phyloP scores from a whole-genome alignment of 2,113 vertebrate genomes.

The Gasterosteus nipponicus region DNA sequence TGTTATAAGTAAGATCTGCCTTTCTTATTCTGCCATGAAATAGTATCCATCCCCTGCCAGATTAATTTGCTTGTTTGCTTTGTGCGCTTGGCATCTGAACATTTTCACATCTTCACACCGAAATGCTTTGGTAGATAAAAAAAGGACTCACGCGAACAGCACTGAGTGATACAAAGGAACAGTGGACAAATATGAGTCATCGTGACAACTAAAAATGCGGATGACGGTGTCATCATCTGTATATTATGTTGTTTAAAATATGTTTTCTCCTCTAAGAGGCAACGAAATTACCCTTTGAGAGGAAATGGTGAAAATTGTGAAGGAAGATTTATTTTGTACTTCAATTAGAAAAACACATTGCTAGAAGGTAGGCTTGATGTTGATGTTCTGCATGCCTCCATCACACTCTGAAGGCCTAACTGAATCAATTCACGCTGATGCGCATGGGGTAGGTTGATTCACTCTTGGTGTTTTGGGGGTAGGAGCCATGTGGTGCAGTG shows the following conservation, averaged over 20 bases:
- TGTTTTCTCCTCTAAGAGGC: no score
- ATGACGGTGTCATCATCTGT: neutral
- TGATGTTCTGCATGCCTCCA: neutral
- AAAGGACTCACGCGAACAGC: constrained; percentile 16
- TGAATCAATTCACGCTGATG: constrained; percentile 26
- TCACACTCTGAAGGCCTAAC: constrained; percentile 8
- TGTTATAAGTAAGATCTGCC: neutral
- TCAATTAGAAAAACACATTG: neutral
- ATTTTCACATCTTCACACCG: constrained; percentile 17
- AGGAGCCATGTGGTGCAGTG: constrained; percentile 36
- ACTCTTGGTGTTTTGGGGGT: constrained; percentile 46
- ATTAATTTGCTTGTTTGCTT: constrained; percentile 27
- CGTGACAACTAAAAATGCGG: neutral
- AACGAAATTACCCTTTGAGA: neutral
- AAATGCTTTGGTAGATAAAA: constrained; percentile 27
- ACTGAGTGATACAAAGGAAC: constrained; percentile 4
- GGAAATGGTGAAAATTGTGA: neutral
- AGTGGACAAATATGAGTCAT: constrained; percentile 17
- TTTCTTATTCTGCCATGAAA: constrained; percentile 13
- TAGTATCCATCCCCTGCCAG: constrained; percentile 1
- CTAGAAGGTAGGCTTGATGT: constrained; percentile 13
- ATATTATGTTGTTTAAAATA: neutral
- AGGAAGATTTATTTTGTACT: neutral
- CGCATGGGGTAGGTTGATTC: constrained; percentile 36
- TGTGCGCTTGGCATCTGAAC: constrained; percentile 21